A percentile compares a stretch with the other conserved stretches of the same genome.
phyloP scores from a whole-genome alignment of 1,140 invertebrate genomes.

The Adoxophyes honmai region DNA sequence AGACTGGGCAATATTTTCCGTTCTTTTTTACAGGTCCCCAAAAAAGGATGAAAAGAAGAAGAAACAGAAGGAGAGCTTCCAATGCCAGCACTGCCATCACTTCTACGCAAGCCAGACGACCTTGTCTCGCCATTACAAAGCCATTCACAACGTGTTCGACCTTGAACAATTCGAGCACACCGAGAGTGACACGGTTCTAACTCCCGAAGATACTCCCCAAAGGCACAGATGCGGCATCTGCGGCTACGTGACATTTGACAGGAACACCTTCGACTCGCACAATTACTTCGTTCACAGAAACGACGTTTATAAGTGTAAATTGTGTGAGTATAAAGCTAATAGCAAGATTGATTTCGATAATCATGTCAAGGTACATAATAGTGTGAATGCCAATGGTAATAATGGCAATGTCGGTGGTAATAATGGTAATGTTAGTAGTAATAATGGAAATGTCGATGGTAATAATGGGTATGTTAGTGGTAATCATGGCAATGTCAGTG shows the following conservation, averaged over 20 bases:
- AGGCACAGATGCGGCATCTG: not conserved
- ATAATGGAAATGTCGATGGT: not conserved
- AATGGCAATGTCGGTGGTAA: too few species aligned
- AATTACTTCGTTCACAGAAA: not conserved
- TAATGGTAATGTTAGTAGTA: not conserved
- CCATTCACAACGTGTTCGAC: not conserved
- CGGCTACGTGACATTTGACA: not conserved
- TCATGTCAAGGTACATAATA: too few species aligned
- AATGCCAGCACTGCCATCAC: not conserved
- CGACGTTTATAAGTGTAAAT: not conserved
- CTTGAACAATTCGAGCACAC: not conserved
- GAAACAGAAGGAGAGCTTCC: not conserved
- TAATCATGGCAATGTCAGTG: not conserved
- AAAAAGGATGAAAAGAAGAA: not conserved
- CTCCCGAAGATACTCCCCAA: not conserved
- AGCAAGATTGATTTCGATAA: too few species aligned
- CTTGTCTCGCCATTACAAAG: not conserved
- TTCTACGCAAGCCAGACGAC: not conserved
- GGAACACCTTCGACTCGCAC: not conserved
- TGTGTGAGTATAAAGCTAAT: too few species aligned
- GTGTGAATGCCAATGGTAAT: too few species aligned
- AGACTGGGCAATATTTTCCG: too few species aligned
- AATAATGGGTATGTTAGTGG: not conserved
- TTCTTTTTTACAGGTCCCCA: too few species aligned
- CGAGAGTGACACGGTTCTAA: not conserved